Conservation (phyloP, 2,113 vertebrate species). For the Gobiocypris rarus region DNA sequence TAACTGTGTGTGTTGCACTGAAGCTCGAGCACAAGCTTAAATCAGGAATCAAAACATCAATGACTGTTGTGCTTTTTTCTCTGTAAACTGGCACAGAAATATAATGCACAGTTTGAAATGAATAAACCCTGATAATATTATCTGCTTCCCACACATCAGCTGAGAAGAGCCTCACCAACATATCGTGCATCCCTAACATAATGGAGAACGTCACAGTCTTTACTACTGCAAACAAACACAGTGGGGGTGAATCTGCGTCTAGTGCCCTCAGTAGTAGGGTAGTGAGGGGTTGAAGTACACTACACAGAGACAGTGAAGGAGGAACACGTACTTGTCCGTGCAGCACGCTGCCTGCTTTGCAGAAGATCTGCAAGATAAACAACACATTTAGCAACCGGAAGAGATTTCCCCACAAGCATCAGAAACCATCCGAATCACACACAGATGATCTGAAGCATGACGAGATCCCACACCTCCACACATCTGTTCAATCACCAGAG, state of each 20-base stretch:
- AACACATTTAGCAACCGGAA: slow-evolving; percentile 52
- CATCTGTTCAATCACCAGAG: neutral
- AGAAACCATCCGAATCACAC: slow-evolving; percentile 14
- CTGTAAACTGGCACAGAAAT: neutral
- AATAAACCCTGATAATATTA: neutral
- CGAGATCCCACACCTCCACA: neutral
- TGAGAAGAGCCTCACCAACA: neutral
- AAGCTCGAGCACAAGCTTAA: too few species aligned
- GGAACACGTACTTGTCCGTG: slow-evolving; percentile 60
- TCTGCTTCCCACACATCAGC: neutral
- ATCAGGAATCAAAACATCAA: neutral
- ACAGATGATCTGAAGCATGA: slow-evolving; percentile 6
- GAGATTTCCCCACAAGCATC: neutral
- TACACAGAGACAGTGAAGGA: neutral
- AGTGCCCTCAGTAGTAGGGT: neutral
- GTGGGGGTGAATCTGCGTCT: neutral
- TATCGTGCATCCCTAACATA: neutral
- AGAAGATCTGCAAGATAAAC: slow-evolving; percentile 67
- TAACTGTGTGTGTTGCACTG: too few species aligned
- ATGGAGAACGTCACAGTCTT: neutral
- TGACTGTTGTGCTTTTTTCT: neutral
- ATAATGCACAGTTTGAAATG: neutral
- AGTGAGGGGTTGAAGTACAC: slow-evolving; percentile 18
- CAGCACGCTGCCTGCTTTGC: slow-evolving; percentile 47
- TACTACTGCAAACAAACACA: neutral